Conservation (phyloP, 2,113 vertebrate species). For the Ctenomys sociabilis region DNA sequence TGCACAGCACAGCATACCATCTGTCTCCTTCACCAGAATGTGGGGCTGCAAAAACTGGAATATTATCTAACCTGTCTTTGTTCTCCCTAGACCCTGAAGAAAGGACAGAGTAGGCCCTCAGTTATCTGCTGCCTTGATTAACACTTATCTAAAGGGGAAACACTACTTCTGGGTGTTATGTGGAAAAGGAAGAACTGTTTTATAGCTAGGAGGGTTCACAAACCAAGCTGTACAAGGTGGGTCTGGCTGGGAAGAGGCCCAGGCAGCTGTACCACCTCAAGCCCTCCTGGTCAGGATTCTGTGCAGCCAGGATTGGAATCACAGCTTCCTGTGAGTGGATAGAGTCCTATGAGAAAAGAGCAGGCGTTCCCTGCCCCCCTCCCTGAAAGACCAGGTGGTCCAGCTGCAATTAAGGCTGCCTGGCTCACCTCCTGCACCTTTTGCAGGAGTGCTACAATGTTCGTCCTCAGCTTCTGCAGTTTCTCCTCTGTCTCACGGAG, state of each 20-base stretch:
- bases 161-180: slow-evolving; percentile 16
- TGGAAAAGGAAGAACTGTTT: slow-evolving; percentile 45
- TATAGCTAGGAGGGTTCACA: slow-evolving; percentile 56
- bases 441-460: slow-evolving; percentile 97
- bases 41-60: background rate
- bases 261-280: slow-evolving; percentile 56
- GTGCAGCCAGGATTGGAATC: slow-evolving; percentile 62
- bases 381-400: slow-evolving; percentile 43
- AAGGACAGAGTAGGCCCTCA: background rate
- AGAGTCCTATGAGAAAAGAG: slow-evolving; percentile 5
- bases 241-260: slow-evolving; percentile 56
- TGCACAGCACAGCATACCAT: background rate
- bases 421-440: slow-evolving; percentile 97
- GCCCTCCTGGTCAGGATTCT: slow-evolving; percentile 53
- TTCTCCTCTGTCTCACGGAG: slow-evolving; percentile 95
- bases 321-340: slow-evolving; percentile 47
- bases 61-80: background rate
- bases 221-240: slow-evolving; percentile 19
- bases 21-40: background rate
- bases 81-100: background rate
- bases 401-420: slow-evolving; percentile 46
- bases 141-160: background rate
- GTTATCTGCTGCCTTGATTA: background rate
- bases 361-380: background rate
- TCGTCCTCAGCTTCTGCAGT: slow-evolving; percentile 95